Percentiles rank a stretch among this genome's conserved stretches.
phyloP scores from a whole-genome alignment of 1,140 invertebrate species.

The Atopsyche davidsoni region DNA sequence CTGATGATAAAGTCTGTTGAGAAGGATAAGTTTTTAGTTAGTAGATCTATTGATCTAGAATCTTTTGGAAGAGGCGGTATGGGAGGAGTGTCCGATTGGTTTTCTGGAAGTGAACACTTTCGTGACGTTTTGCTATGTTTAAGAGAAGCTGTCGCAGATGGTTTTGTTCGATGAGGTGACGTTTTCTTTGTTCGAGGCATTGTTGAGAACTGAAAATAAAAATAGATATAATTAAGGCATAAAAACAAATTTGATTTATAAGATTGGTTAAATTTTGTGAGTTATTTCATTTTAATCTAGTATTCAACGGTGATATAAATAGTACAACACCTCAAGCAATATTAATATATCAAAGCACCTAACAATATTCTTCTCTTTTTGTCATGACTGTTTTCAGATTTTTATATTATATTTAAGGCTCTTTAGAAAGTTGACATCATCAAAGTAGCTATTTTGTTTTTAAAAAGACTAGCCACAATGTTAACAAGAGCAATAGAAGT shows the following conservation, averaged over 20 bases:
- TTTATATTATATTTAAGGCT: too few relatives aligned
- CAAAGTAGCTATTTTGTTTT: too few relatives aligned
- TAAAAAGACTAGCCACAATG: too few relatives aligned
- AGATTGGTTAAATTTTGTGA: too few relatives aligned
- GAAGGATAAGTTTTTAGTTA: slow-evolving; percentile 44
- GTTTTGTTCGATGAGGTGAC: slow-evolving; percentile 36
- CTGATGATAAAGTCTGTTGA: slow-evolving; percentile 43
- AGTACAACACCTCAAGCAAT: too few relatives aligned
- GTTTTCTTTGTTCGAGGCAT: slow-evolving; percentile 52
- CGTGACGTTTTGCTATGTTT: slow-evolving; percentile 40
- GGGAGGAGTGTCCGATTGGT: slow-evolving; percentile 24
- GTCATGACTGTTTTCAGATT: too few relatives aligned
- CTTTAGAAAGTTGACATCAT: too few relatives aligned
- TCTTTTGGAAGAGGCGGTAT: slow-evolving; percentile 29
- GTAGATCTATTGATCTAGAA: slow-evolving; percentile 43
- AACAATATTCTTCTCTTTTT: too few relatives aligned
- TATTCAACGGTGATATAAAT: too few relatives aligned
- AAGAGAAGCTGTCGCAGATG: slow-evolving; percentile 33
- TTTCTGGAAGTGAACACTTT: slow-evolving; percentile 37
- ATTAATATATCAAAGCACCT: too few relatives aligned
- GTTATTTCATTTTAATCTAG: too few relatives aligned
- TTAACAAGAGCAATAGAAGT: neutral
- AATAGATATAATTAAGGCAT: slow-evolving; percentile 7
- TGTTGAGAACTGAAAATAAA: slow-evolving; percentile 50
- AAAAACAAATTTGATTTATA: too few relatives aligned